These are phyloP conservation scores for Hafferia zeledoni DNA, from an alignment of 2,797 vertebrate genomes.

Conservation along the genomic window DNA sequence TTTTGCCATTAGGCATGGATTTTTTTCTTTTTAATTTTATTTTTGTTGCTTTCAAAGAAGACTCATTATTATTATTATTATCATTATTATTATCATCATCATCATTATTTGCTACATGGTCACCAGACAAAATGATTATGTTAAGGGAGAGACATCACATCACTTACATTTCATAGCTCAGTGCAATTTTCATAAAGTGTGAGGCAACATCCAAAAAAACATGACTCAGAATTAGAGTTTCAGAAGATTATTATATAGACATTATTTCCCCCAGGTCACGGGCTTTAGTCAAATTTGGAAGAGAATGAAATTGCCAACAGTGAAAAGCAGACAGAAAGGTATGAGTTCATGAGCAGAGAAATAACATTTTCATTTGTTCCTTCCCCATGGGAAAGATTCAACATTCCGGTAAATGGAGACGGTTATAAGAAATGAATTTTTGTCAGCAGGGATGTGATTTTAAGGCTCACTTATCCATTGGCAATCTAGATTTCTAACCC, in stretches of 20 bases:
- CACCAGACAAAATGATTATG: conserved; percentile 84
- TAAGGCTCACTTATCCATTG: conserved; percentile 98
- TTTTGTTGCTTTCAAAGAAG: conserved; percentile 16
- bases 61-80: conserved; percentile 3
- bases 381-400: conserved; percentile 94
- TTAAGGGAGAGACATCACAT: conserved; percentile 86
- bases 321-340: conserved; percentile 94
- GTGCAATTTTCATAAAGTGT: conserved; percentile 89
- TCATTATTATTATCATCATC: conserved; percentile 49
- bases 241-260: conserved; percentile 96
- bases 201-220: conserved; percentile 86
- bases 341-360: conserved; percentile 99
- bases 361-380: conserved; percentile 99
- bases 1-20: background rate
- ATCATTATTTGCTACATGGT: conserved; percentile 80
- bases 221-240: conserved; percentile 92
- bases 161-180: conserved; percentile 87
- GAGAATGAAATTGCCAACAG: conserved; percentile 98
- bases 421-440: conserved; percentile 98
- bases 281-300: conserved; percentile 99
- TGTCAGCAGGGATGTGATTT: conserved; percentile 97
- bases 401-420: conserved; percentile 98
- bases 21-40: background rate
- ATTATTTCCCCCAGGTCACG: conserved; percentile 98
- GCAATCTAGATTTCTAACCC: conserved; percentile 97